These are phyloP conservation scores for Xestia ashworthii DNA, from an alignment of 2,888 invertebrate genomes.

Conservation along the genomic window DNA sequence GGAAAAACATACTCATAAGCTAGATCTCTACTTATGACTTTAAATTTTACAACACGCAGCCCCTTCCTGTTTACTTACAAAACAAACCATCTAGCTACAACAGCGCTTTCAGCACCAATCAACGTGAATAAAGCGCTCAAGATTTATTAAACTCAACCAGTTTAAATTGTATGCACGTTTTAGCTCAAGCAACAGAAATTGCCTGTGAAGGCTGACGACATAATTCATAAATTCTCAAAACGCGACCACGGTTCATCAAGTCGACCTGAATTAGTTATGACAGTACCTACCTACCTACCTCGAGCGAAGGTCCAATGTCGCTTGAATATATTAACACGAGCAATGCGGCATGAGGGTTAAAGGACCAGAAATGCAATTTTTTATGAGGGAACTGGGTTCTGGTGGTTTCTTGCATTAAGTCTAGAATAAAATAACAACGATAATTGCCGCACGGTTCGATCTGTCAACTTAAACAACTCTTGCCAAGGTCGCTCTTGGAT, in stretches of 20 bases:
- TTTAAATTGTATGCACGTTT: conserved; percentile 68
- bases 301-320: conserved; percentile 64
- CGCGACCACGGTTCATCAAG: conserved; percentile 72
- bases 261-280: conserved; percentile 73
- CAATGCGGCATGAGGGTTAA: conserved; percentile 26
- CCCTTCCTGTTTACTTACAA: not conserved
- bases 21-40: not conserved
- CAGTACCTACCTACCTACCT: conserved; percentile 26
- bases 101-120: conserved; percentile 36
- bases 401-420: not conserved
- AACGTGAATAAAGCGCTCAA: conserved; percentile 52
- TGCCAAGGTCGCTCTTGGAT: not conserved
- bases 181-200: conserved; percentile 64
- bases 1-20: too few relatives aligned
- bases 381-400: conserved; percentile 5
- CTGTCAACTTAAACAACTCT: not conserved
- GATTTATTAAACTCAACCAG: conserved; percentile 62
- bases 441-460: not conserved
- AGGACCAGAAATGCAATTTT: conserved; percentile 39
- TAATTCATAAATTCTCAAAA: conserved; percentile 73
- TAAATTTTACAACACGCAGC: not conserved
- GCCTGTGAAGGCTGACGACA: conserved; percentile 70
- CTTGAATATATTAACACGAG: conserved; percentile 64
- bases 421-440: not conserved
- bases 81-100: conserved; percentile 7